These are phyloP conservation scores for Numenius arquata DNA, from an alignment of 2,113 vertebrate genomes.

Conservation along the genomic window DNA sequence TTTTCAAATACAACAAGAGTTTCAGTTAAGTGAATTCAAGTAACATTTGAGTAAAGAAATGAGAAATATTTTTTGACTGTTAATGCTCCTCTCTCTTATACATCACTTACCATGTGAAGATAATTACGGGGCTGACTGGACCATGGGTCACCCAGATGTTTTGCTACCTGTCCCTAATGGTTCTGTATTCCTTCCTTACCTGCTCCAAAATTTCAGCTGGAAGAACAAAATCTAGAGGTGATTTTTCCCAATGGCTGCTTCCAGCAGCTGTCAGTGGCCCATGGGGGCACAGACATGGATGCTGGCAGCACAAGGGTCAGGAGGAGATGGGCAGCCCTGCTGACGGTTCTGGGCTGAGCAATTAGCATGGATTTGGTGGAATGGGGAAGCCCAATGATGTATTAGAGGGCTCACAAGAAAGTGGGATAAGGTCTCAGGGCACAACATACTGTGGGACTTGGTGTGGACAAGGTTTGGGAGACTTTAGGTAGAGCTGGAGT, in stretches of 20 bases:
- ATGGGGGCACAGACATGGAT: accelerated
- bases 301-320: not conserved
- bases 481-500: not conserved
- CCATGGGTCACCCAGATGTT: not conserved
- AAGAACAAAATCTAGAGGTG: not conserved
- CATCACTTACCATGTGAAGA: not conserved
- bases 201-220: not conserved
- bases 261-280: accelerated
- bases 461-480: not conserved
- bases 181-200: not conserved
- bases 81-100: not conserved
- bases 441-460: not conserved
- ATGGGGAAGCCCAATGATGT: not conserved
- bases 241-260: not conserved
- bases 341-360: not conserved
- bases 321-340: not conserved
- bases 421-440: not conserved
- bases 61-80: not conserved
- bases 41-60: not conserved
- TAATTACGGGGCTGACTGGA: accelerated
- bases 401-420: not conserved
- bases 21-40: not conserved
- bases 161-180: not conserved
- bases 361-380: not conserved
- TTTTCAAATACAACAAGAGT: not conserved